Evolutionary conservation across 2,888 invertebrate species (phyloP), one percentile per base, ranked within the genome.

Genomic region (Drosophila merina): DNA sequence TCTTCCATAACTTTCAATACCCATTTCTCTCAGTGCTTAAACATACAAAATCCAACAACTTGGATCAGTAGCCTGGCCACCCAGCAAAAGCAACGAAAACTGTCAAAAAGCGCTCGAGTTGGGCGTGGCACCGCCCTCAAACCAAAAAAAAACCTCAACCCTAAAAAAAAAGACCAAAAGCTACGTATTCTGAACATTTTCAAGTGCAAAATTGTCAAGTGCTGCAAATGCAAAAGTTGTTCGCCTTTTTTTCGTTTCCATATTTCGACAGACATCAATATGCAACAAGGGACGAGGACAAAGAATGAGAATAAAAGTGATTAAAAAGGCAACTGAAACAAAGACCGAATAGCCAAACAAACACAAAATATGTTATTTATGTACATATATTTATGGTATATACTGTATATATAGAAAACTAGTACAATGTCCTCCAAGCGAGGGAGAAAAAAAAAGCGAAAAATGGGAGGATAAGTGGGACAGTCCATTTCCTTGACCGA

Each of bases 401-500:
- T 8, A 54, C 20, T 40, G 28, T 30, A 30, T 8, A 54, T 28
- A 38, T 31, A 28, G 30, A 67, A 10, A 57, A 33, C 40, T 31
- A 45, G 7, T 25, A 44, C 44, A 44, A 44, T 44, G 44, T 44
- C 44, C 44, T 44, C 44, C 44, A 25, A 44, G 25, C 8, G 25
- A 26, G 48, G 31, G 25, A 20, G 20, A 20, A 20, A 44, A 51
- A 38, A 51, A 33, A n/a, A 14, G 5, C 52, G 42, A 56, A 45
- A 36, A 28, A 10, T 47, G 45, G 42, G n/a, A 2, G 31, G 45
- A 40, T 44, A 64, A 64, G 60, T 63, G 51, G 20, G 47, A 45
- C 69, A 47, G 38, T 71, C 74, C 73, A 77, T 82, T 82, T 82
- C 82, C 82, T 82, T 82, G 86, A 82, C 82, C 82, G 86, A 82